Evolutionary conservation across 2,888 invertebrate species (phyloP).

Genomic region (Tenthredo scrophulariae): DNA sequence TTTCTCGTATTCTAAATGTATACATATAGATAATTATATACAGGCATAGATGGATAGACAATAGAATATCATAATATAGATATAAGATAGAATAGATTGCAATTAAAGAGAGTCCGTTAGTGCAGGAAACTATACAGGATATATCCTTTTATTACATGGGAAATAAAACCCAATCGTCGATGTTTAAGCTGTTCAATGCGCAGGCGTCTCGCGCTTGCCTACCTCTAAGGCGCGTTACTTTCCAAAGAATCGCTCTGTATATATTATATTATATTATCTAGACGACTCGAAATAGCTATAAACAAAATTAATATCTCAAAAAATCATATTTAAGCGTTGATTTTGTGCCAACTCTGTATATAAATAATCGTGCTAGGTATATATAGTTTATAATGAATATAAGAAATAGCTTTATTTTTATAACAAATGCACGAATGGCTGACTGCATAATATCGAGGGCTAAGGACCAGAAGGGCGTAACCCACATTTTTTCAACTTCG

Average conservation of each 20-base stretch:
- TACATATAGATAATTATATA: not conserved
- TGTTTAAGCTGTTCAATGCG: too few relatives aligned
- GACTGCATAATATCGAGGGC: conserved; percentile 57
- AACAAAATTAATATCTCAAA: not conserved
- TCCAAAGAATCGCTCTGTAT: too few relatives aligned
- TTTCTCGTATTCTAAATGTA: not conserved
- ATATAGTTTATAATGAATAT: not conserved
- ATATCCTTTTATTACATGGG: too few relatives aligned
- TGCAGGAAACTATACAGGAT: not conserved
- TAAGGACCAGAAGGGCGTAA: too few relatives aligned
- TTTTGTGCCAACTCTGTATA: conserved; percentile 67
- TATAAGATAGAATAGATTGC: not conserved
- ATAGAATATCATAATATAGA: not conserved
- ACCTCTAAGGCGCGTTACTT: too few relatives aligned
- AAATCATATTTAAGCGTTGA: conserved; percentile 35
- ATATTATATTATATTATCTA: not conserved
- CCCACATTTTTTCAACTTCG: too few relatives aligned
- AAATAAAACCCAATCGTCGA: too few relatives aligned
- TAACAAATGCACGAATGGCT: conserved; percentile 68
- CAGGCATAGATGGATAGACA: not conserved
- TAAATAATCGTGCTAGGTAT: conserved; percentile 54
- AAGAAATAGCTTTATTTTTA: not conserved
- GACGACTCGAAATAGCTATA: not conserved
- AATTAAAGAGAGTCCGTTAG: not conserved
- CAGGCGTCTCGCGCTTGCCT: too few relatives aligned